Conservation (phyloP, 2,113 vertebrate genomes). For the Setophaga coronata region DNA sequence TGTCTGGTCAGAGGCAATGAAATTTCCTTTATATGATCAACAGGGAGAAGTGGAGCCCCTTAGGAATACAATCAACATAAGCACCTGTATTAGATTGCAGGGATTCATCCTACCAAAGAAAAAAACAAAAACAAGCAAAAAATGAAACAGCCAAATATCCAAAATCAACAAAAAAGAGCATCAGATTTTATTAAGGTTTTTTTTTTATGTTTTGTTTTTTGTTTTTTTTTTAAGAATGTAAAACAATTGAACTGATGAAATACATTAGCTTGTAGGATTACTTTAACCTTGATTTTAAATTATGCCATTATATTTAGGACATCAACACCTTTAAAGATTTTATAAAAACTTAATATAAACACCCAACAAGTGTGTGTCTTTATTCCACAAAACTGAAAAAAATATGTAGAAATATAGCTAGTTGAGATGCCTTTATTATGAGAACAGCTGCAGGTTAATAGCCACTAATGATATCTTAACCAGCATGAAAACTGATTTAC, state of each 20-base stretch:
- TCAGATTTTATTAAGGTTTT: background rate
- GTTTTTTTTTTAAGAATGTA: background rate
- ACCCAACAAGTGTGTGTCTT: accelerated
- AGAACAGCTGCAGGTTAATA: background rate
- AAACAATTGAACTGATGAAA: background rate
- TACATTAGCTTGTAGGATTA: background rate
- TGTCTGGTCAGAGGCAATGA: background rate
- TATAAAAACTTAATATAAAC: background rate
- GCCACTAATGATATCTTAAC: background rate
- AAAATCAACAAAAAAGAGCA: background rate
- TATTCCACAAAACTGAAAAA: background rate
- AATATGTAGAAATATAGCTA: background rate
- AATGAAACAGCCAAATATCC: background rate
- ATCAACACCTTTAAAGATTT: background rate
- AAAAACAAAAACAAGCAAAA: background rate
- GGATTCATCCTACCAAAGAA: background rate
- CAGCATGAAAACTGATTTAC: background rate
- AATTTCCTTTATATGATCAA: background rate
- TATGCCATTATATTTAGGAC: background rate
- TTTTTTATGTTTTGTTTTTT: background rate
- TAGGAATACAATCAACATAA: background rate
- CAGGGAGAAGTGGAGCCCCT: background rate
- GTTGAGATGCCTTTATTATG: background rate
- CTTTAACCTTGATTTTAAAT: background rate
- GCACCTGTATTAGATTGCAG: background rate